A percentile compares a stretch with the other conserved stretches of the same genome.
These are phyloP conservation scores for Meteorus colon DNA, from an alignment of 2,888 invertebrate species.

Conservation along the genomic window DNA sequence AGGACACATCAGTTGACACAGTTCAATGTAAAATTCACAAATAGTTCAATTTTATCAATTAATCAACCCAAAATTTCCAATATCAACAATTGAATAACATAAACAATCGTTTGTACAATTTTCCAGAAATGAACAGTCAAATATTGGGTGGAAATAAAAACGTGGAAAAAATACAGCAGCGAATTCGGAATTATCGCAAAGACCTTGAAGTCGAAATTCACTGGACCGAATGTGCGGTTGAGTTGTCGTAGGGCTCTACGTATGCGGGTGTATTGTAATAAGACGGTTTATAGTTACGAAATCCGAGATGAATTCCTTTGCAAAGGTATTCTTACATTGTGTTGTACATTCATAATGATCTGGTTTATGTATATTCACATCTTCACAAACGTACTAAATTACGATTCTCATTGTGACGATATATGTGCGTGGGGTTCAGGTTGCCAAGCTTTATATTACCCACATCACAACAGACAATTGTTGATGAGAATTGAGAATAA, in stretches of 20 bases:
- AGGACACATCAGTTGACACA: no score
- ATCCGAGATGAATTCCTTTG: background rate
- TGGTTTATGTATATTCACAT: background rate
- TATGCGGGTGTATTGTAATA: background rate
- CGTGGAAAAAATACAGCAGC: no score
- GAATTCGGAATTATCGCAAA: no score
- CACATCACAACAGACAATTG: background rate
- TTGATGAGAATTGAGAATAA: background rate
- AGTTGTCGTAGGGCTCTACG: background rate
- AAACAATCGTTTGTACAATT: no score
- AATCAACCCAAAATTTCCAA: no score
- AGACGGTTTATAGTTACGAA: conserved; percentile 6
- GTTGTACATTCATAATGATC: background rate
- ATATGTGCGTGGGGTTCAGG: background rate
- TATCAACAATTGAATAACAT: no score
- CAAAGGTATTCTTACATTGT: background rate
- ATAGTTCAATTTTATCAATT: no score
- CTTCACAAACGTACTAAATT: background rate
- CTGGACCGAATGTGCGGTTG: no score
- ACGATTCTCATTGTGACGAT: background rate
- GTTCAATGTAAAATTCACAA: no score
- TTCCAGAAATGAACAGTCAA: no score
- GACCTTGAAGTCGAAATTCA: no score
- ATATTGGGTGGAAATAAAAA: no score
- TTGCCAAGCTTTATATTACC: background rate